These are phyloP conservation scores for Lepisosteus oculatus DNA, from an alignment of 2,113 vertebrate genomes.

Conservation along the genomic window DNA sequence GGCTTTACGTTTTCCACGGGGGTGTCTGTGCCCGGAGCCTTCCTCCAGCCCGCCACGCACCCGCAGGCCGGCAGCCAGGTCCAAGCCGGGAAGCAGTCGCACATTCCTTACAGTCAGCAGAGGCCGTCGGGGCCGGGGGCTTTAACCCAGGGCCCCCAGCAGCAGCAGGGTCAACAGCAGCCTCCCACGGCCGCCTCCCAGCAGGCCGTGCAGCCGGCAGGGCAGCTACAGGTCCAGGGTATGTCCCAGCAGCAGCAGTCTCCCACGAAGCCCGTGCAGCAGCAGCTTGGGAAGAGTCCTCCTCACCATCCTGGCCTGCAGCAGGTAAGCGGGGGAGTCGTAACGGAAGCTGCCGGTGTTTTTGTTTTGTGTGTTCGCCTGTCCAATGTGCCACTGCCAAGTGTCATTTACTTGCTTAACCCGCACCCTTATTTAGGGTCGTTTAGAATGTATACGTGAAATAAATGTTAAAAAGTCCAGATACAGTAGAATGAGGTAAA, in stretches of 20 bases:
- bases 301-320: conserved; percentile 87
- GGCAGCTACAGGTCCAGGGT: conserved; percentile 84
- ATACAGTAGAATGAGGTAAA: too few species aligned
- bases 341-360: too few species aligned
- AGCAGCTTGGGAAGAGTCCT: conserved; percentile 83
- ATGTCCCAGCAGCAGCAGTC: conserved; percentile 80
- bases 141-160: conserved; percentile 79
- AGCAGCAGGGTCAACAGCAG: conserved; percentile 72
- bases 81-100: conserved; percentile 89
- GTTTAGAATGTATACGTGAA: too few species aligned
- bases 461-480: too few species aligned
- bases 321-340: conserved; percentile 68
- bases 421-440: too few species aligned
- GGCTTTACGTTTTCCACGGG: conserved; percentile 90
- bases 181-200: conserved; percentile 70
- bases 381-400: too few species aligned
- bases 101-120: conserved; percentile 99
- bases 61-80: conserved; percentile 78
- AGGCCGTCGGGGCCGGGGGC: conserved; percentile 89
- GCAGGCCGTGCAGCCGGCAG: conserved; percentile 69
- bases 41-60: conserved; percentile 85
- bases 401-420: too few species aligned
- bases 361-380: too few species aligned
- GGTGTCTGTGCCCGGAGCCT: conserved; percentile 86
- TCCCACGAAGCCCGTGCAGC: conserved; percentile 80